Evolutionary conservation across 2,113 vertebrate genomes (phyloP).

Genomic region (Origma solitaria): DNA sequence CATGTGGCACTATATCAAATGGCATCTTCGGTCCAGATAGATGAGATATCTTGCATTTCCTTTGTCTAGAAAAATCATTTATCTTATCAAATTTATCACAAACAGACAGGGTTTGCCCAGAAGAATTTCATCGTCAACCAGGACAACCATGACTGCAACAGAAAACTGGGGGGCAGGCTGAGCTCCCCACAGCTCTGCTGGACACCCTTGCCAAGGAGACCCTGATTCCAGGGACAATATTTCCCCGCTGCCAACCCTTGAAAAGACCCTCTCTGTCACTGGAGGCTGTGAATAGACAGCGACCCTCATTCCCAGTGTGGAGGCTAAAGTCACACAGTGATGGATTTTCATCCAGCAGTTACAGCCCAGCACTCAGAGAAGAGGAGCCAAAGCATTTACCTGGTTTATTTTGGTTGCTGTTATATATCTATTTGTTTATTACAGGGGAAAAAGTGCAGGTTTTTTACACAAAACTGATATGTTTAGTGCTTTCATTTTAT

Average conservation of each 20-base stretch:
- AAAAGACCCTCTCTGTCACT: not conserved
- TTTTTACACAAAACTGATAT: constrained; percentile 36
- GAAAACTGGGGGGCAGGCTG: not conserved
- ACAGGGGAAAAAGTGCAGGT: not conserved
- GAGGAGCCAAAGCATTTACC: not conserved
- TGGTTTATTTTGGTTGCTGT: constrained; percentile 13
- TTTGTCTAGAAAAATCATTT: constrained; percentile 49
- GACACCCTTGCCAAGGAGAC: not conserved
- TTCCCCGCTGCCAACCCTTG: not conserved
- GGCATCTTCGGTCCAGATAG: not conserved
- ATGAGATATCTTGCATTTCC: constrained; percentile 38
- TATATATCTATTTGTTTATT: constrained; percentile 47
- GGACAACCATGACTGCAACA: not conserved
- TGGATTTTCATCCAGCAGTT: not conserved
- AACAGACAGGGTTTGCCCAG: not conserved
- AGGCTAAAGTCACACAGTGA: not conserved
- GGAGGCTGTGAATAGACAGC: not conserved
- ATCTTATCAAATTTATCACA: constrained; percentile 50
- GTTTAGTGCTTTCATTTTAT: constrained; percentile 59
- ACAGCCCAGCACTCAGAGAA: not conserved
- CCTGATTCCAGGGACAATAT: not conserved
- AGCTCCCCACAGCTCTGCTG: not conserved
- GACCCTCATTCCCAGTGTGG: rapidly evolving
- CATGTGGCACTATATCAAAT: constrained; percentile 39
- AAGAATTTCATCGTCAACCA: not conserved